Conservation (phyloP, 2,888 invertebrate genomes). For the Eumerus sabulonum region DNA sequence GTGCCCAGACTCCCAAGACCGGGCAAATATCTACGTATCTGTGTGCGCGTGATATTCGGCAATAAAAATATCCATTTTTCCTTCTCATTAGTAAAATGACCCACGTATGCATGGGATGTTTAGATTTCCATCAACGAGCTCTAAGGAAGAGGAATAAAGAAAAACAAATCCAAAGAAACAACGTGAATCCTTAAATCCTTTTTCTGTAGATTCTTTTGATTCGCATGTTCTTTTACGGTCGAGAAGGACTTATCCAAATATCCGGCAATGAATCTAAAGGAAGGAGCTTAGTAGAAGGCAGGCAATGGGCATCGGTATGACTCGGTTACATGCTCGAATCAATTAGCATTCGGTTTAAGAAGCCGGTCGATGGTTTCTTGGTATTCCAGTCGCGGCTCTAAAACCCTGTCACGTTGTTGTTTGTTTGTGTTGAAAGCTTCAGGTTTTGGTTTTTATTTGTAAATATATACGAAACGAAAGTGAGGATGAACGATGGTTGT, state of each 20-base stretch:
- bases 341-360: conserved; percentile 51
- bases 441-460: no score
- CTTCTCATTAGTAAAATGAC: conserved; percentile 65
- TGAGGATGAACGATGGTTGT: conserved; percentile 59
- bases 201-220: conserved; percentile 17
- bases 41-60: conserved; percentile 44
- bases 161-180: no score
- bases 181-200: conserved; percentile 37
- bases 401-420: conserved; percentile 30
- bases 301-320: conserved; percentile 6
- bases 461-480: conserved; percentile 30
- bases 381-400: conserved; percentile 31
- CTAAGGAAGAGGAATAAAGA: conserved; percentile 13
- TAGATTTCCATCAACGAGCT: conserved; percentile 46
- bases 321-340: conserved; percentile 49
- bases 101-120: conserved; percentile 59
- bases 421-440: conserved; percentile 27
- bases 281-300: conserved; percentile 21
- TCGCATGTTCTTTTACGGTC: not conserved
- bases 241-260: conserved; percentile 23
- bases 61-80: conserved; percentile 52
- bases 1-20: conserved; percentile 51
- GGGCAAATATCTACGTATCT: not conserved
- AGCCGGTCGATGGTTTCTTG: conserved; percentile 8
- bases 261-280: conserved; percentile 50